A percentile compares a stretch with the other conserved stretches of the same genome.
Conservation (phyloP, 2,113 vertebrate species). For the Cinclus mexicanus region DNA sequence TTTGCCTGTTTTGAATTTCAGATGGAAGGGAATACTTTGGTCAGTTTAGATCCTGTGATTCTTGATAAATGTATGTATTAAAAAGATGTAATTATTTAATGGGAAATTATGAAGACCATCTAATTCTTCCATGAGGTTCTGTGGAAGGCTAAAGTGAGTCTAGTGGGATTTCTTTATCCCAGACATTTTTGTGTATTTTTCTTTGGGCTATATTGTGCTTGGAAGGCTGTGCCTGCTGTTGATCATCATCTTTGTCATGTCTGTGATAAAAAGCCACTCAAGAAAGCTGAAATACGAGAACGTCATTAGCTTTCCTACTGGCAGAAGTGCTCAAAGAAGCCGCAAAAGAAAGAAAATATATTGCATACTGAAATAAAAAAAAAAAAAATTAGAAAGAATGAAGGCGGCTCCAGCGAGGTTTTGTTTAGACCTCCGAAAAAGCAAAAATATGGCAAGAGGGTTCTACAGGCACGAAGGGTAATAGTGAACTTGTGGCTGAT, state of each 20-base stretch:
- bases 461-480: not conserved
- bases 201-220: not conserved
- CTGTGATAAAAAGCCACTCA: slow-evolving; percentile 63
- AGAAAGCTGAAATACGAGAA: slow-evolving; percentile 59
- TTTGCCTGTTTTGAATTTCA: not conserved
- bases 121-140: not conserved
- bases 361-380: not conserved
- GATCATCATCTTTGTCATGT: slow-evolving; percentile 57
- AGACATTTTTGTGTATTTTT: not conserved
- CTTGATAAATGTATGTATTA: not conserved
- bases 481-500: not conserved
- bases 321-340: slow-evolving; percentile 48
- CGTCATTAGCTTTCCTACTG: slow-evolving; percentile 31
- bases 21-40: not conserved
- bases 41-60: not conserved
- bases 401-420: not conserved
- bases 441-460: not conserved
- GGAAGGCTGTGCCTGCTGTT: slow-evolving; percentile 53
- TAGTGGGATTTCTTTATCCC: slow-evolving; percentile 20
- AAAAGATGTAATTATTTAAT: slow-evolving; percentile 18
- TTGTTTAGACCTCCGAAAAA: not conserved
- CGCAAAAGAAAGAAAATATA: slow-evolving; percentile 31
- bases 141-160: not conserved
- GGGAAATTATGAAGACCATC: not conserved
- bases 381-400: not conserved